Percentiles rank a stretch among this genome's conserved stretches.
Evolutionary conservation across 2,888 invertebrate genomes (phyloP).

Genomic region (Euphydryas editha): DNA sequence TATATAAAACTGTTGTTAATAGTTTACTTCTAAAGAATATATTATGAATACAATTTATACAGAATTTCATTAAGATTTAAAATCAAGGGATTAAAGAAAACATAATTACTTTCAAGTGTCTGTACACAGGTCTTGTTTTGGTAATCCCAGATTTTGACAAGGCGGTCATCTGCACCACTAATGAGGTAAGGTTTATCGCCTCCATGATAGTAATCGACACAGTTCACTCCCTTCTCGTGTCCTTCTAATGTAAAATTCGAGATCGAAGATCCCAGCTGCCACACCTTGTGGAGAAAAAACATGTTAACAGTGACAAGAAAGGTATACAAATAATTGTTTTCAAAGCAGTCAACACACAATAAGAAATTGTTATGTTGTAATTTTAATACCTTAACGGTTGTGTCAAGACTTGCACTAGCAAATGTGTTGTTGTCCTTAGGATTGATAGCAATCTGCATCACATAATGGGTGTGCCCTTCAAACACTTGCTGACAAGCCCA

Average conservation of each 20-base stretch:
- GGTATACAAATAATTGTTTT: not conserved
- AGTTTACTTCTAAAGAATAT: too few relatives aligned
- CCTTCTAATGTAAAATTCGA: conserved; percentile 99
- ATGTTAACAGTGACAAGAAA: not conserved
- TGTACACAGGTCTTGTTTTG: conserved; percentile 99
- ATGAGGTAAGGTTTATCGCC: conserved; percentile 99
- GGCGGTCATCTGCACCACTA: conserved; percentile 98
- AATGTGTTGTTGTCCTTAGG: conserved; percentile 99
- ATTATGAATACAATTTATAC: too few relatives aligned
- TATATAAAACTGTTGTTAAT: too few relatives aligned
- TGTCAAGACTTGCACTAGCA: conserved; percentile 99
- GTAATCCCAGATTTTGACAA: conserved; percentile 99
- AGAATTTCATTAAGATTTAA: not conserved
- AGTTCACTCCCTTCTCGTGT: conserved; percentile 99
- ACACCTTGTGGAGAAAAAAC: conserved; percentile 84
- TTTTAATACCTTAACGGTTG: conserved; percentile 91
- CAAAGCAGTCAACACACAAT: not conserved
- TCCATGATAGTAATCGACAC: conserved; percentile 99
- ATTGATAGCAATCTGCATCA: conserved; percentile 99
- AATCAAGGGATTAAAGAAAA: conserved; percentile 1
- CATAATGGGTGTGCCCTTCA: conserved; percentile 99
- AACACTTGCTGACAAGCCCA: conserved; percentile 99
- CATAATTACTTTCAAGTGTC: conserved; percentile 91
- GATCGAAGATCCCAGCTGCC: conserved; percentile 98
- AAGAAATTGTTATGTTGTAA: not conserved